phyloP scores from a whole-genome alignment of 2,113 vertebrate species.

The Toxostoma redivivum region DNA sequence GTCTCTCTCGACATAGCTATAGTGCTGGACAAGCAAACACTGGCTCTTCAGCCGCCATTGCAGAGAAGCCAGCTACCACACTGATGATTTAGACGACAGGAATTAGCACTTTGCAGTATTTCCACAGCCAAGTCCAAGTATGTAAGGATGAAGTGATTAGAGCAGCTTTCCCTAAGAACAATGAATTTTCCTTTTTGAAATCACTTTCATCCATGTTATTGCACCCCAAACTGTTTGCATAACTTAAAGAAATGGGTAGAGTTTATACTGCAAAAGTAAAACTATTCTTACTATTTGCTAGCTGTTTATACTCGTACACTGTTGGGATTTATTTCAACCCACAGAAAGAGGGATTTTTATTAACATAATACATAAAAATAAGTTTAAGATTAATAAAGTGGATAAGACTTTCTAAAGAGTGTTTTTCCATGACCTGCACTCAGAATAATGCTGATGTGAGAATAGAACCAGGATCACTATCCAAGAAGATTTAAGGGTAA shows the following conservation, averaged over 20 bases:
- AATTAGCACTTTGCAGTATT: background rate
- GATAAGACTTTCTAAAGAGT: background rate
- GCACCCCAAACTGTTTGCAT: background rate
- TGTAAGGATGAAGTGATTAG: background rate
- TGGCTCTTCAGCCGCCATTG: background rate
- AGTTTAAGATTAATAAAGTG: background rate
- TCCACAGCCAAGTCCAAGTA: background rate
- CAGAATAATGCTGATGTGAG: background rate
- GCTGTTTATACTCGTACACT: accelerated
- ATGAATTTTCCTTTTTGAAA: background rate
- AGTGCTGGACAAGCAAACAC: background rate
- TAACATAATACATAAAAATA: background rate
- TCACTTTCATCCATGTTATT: background rate
- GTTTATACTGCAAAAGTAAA: background rate
- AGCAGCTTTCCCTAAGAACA: background rate
- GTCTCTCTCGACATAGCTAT: background rate
- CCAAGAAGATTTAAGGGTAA: background rate
- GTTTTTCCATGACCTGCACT: background rate
- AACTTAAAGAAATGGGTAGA: background rate
- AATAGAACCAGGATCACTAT: background rate
- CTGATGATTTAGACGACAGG: background rate
- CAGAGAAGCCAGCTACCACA: background rate
- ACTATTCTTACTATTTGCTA: background rate
- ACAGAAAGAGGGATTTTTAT: background rate
- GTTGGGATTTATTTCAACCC: background rate